phyloP scores from a whole-genome alignment of 2,113 vertebrate species.

The Corythoichthys haematopterus region DNA sequence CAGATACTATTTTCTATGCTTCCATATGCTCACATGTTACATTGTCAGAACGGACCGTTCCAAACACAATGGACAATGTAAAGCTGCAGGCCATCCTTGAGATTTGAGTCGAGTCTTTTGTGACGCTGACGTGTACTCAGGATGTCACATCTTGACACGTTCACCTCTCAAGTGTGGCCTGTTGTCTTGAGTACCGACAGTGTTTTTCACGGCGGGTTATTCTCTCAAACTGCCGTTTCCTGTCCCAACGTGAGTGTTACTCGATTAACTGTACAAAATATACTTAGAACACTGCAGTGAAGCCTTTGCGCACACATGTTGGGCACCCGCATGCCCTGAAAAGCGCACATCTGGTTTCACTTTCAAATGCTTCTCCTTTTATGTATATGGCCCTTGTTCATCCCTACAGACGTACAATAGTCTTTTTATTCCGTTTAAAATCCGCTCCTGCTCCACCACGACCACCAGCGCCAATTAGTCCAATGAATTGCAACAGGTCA shows the following conservation, averaged over 20 bases:
- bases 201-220: not conserved
- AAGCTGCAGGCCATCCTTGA: constrained; percentile 33
- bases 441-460: constrained; percentile 23
- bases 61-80: constrained; percentile 21
- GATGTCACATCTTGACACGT: constrained; percentile 46
- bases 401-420: constrained; percentile 55
- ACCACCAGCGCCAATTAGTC: constrained; percentile 44
- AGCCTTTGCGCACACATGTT: constrained; percentile 10
- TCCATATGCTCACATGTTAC: constrained; percentile 22
- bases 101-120: constrained; percentile 32
- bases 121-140: constrained; percentile 41
- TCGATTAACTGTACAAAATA: constrained; percentile 48
- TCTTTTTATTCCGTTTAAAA: constrained; percentile 58
- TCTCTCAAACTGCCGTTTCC: not conserved
- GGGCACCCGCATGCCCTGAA: constrained; percentile 17
- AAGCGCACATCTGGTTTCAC: constrained; percentile 69
- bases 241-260: constrained; percentile 30
- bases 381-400: constrained; percentile 50
- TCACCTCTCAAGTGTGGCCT: constrained; percentile 17
- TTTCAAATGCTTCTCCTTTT: constrained; percentile 58
- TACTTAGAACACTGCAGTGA: constrained; percentile 40
- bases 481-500: constrained; percentile 53
- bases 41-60: constrained; percentile 3
- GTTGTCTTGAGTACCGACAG: constrained; percentile 39
- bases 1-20: constrained; percentile 22